Percentiles rank a stretch among this genome's conserved stretches.
phyloP scores from a whole-genome alignment of 2,888 invertebrate species.

The Polyommatus iphigenia region DNA sequence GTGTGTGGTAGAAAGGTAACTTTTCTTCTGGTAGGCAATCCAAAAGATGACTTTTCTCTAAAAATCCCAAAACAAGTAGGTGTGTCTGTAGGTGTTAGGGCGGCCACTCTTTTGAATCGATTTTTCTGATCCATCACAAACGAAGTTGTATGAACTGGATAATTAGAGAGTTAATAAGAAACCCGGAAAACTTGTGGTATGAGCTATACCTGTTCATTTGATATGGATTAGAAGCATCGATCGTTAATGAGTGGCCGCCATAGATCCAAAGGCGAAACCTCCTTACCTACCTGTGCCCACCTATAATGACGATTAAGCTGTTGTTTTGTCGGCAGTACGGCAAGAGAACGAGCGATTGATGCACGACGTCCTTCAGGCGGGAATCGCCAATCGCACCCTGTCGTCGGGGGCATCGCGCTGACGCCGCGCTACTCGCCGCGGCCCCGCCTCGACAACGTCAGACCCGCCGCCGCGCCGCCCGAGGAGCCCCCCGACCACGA shows the following conservation, averaged over 20 bases:
- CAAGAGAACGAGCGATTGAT: slow-evolving; percentile 93
- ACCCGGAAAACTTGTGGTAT: background rate
- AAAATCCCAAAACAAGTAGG: background rate
- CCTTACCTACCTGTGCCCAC: background rate
- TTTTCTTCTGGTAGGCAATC: no score
- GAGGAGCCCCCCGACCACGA: slow-evolving; percentile 62
- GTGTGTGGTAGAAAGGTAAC: no score
- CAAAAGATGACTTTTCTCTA: background rate
- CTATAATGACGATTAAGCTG: slow-evolving; percentile 55
- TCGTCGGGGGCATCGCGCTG: slow-evolving; percentile 77
- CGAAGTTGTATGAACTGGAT: background rate
- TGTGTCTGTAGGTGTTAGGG: background rate
- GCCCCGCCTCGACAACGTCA: slow-evolving; percentile 69
- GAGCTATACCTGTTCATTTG: background rate
- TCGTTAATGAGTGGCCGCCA: background rate
- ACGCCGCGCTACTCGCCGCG: slow-evolving; percentile 78
- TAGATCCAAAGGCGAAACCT: slow-evolving; percentile 2
- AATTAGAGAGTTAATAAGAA: background rate
- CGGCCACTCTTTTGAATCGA: no score
- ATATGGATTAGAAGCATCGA: background rate
- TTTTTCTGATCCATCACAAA: background rate
- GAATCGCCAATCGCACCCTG: slow-evolving; percentile 79
- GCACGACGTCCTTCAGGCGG: slow-evolving; percentile 86
- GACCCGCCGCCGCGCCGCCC: slow-evolving; percentile 73
- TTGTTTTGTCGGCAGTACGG: slow-evolving; percentile 85